Evolutionary conservation across 1,140 invertebrate species (phyloP).

Genomic region (Lithobius niger): DNA sequence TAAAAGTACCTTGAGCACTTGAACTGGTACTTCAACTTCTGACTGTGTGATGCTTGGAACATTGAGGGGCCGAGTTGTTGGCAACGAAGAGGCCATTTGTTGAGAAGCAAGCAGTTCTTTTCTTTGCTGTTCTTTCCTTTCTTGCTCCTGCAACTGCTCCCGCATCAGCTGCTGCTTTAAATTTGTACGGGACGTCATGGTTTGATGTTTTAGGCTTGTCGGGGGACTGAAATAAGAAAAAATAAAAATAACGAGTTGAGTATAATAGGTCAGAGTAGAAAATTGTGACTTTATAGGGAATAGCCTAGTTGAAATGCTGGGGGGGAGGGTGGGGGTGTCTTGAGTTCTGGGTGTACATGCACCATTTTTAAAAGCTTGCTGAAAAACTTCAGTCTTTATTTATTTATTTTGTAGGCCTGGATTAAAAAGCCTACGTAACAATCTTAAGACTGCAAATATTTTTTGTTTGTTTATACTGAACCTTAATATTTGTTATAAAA

Average conservation of each 20-base stretch:
- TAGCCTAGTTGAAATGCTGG: too few species aligned
- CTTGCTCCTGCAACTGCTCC: conserved; percentile 57
- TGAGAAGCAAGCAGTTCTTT: conserved; percentile 21
- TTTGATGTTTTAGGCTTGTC: conserved; percentile 51
- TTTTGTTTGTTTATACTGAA: too few species aligned
- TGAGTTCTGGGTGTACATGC: too few species aligned
- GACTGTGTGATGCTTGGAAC: conserved; percentile 9
- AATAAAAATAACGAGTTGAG: conserved; percentile 12
- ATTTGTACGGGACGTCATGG: conserved; percentile 60
- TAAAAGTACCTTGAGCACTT: conserved; percentile 6
- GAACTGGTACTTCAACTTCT: conserved; percentile 20
- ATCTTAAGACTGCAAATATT: too few species aligned
- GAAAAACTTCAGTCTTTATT: too few species aligned
- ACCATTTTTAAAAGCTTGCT: too few species aligned
- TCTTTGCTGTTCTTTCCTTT: conserved; percentile 39
- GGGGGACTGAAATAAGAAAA: conserved; percentile 47
- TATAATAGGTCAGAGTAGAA: too few species aligned
- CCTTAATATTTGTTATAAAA: too few species aligned
- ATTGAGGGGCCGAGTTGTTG: conserved; percentile 20
- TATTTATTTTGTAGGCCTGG: too few species aligned
- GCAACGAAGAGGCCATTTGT: conserved; percentile 19
- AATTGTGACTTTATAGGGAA: too few species aligned
- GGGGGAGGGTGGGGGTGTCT: too few species aligned
- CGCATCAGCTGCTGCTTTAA: conserved; percentile 73
- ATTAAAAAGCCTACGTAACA: too few species aligned